These are phyloP conservation scores for Priocnemis perturbator DNA, from an alignment of 2,888 invertebrate species.

Conservation along the genomic window DNA sequence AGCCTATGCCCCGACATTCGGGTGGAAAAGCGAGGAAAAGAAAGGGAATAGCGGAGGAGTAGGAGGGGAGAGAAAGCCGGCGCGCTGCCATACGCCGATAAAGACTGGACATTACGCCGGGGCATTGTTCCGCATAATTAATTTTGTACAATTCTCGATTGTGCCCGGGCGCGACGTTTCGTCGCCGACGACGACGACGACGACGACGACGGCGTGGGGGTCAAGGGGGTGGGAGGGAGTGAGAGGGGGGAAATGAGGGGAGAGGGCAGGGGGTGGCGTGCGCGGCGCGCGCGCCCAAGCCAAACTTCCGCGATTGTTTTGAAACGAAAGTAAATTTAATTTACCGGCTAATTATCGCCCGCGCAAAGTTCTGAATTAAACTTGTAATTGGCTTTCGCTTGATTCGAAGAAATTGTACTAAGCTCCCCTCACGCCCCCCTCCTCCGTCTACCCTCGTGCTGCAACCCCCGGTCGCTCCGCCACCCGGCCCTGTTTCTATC, in stretches of 20 bases:
- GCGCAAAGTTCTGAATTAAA: constrained; percentile 72
- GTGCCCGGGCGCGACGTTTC: constrained; percentile 23
- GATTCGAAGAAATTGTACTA: constrained; percentile 70
- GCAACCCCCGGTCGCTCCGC: background rate
- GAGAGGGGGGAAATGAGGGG: constrained; percentile 12
- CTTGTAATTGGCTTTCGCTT: constrained; percentile 72
- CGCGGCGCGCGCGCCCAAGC: constrained; percentile 28
- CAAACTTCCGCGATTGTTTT: constrained; percentile 69
- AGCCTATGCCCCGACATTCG: constrained; percentile 30
- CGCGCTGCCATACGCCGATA: constrained; percentile 20
- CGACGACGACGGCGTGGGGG: constrained; percentile 20
- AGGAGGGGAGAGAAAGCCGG: too few relatives aligned
- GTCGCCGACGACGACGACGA: constrained; percentile 19
- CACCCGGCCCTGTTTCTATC: constrained; percentile 16
- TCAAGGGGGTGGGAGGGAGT: constrained; percentile 14
- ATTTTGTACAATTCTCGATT: constrained; percentile 55
- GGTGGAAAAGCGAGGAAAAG: too few relatives aligned
- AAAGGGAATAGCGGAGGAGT: too few relatives aligned
- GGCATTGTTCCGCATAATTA: constrained; percentile 57
- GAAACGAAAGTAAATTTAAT: constrained; percentile 72
- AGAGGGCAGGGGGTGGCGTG: constrained; percentile 13
- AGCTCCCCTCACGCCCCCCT: constrained; percentile 49
- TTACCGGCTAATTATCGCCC: constrained; percentile 72
- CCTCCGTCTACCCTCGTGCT: constrained; percentile 23
- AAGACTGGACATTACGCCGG: constrained; percentile 37